Evolutionary conservation across 1,140 invertebrate species (phyloP).

Genomic region (Drosophila obscura): DNA sequence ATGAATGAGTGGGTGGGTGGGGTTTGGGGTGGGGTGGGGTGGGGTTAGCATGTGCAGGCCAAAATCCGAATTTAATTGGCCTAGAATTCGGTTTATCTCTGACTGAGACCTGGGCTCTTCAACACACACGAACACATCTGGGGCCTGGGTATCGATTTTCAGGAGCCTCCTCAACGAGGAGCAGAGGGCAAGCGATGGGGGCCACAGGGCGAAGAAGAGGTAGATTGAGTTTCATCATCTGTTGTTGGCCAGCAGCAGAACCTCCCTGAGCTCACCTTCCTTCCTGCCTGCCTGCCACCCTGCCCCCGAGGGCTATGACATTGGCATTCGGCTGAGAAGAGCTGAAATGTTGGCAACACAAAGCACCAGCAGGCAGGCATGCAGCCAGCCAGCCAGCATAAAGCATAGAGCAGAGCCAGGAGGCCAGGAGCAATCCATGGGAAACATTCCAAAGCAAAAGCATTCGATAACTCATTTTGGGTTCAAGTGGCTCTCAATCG

Average conservation of each 20-base stretch:
- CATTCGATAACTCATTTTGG: slow-evolving; percentile 43
- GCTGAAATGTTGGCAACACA: slow-evolving; percentile 31
- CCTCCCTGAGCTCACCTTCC: no score
- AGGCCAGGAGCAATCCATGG: slow-evolving; percentile 20
- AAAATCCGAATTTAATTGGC: slow-evolving; percentile 51
- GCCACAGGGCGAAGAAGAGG: no score
- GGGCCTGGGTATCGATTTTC: no score
- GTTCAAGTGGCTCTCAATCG: slow-evolving; percentile 44
- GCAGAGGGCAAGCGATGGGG: no score
- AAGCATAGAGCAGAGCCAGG: not conserved
- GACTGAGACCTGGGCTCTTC: slow-evolving; percentile 17
- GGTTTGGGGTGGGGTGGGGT: not conserved
- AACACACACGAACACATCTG: no score
- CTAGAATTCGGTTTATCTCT: slow-evolving; percentile 42
- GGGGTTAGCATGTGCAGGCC: slow-evolving; percentile 20
- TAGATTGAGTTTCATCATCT: no score
- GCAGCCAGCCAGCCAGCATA: slow-evolving; percentile 5
- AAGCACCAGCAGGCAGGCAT: slow-evolving; percentile 2
- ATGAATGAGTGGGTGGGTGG: not conserved
- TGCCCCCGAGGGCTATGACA: slow-evolving; percentile 2
- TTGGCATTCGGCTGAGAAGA: slow-evolving; percentile 45
- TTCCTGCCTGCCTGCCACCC: no score
- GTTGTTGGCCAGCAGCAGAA: no score
- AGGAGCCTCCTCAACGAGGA: no score
- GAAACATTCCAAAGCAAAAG: slow-evolving; percentile 26